Evolutionary conservation across 2,113 vertebrate genomes (phyloP).

Genomic region (Fukomys damarensis): DNA sequence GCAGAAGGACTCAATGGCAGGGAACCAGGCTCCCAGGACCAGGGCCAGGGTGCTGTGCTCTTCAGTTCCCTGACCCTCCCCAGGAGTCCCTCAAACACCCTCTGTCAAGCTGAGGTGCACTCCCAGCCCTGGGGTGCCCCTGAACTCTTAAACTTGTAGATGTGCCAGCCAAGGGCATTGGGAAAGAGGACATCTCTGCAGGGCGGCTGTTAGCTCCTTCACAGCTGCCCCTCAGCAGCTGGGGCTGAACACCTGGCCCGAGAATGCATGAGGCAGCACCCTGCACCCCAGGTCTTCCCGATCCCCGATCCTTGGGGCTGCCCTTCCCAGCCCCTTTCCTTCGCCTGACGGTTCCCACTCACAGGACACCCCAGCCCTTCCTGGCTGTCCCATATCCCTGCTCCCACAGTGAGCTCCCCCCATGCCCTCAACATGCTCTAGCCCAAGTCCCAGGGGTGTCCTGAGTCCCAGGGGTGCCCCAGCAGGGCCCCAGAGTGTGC

Average conservation of each 20-base stretch:
- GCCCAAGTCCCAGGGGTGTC: accelerated
- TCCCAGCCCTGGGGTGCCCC: background rate
- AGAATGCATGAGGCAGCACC: background rate
- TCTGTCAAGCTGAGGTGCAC: background rate
- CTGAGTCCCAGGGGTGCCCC: background rate
- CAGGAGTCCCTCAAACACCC: background rate
- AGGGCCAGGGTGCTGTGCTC: accelerated
- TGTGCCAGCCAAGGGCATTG: background rate
- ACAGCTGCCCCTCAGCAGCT: background rate
- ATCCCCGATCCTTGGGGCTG: no score
- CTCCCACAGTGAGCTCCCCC: accelerated
- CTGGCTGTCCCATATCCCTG: background rate
- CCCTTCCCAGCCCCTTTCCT: background rate
- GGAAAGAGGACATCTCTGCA: background rate
- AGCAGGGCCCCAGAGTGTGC: no score
- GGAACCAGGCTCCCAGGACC: accelerated
- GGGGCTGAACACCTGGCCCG: accelerated
- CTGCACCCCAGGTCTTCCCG: no score
- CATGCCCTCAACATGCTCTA: accelerated
- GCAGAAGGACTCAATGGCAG: background rate
- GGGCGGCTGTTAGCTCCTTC: conserved; percentile 44
- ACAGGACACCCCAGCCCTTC: background rate
- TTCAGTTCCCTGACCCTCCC: background rate
- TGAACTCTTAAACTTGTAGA: conserved; percentile 61
- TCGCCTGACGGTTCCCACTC: no score